Percentiles rank a stretch among this genome's conserved stretches.
These are phyloP conservation scores for Actinernus sp. DNA, from an alignment of 92 coral and sea anemone genomes.

Conservation along the genomic window DNA sequence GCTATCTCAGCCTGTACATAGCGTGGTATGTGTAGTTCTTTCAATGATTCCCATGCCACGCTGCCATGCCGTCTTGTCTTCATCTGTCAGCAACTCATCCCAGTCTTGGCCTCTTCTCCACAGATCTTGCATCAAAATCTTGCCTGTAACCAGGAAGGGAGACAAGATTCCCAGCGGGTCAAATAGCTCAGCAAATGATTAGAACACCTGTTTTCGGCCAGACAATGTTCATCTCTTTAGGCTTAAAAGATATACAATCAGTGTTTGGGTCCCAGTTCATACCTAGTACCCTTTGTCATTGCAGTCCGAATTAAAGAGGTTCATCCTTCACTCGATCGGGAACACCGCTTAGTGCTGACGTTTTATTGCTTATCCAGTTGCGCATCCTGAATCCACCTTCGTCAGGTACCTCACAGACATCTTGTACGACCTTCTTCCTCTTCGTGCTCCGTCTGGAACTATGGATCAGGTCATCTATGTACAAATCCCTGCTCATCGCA, in stretches of 20 bases:
- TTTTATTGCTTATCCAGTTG: slow-evolving; percentile 8
- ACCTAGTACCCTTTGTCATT: background rate
- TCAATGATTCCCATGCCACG: background rate
- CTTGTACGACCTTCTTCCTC: slow-evolving; percentile 1
- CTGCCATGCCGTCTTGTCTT: background rate
- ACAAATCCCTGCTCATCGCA: too few relatives aligned
- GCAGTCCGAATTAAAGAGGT: background rate
- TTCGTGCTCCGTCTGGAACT: background rate
- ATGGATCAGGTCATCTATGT: too few relatives aligned
- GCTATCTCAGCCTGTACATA: too few relatives aligned
- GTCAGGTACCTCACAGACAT: slow-evolving; percentile 12
- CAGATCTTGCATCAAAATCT: slow-evolving; percentile 14
- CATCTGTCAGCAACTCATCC: slow-evolving; percentile 5
- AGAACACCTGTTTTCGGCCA: slow-evolving; percentile 17
- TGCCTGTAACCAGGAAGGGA: slow-evolving; percentile 7
- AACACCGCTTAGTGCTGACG: background rate
- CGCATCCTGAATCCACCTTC: slow-evolving; percentile 8
- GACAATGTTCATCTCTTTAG: background rate
- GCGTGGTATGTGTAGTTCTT: background rate
- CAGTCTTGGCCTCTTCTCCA: slow-evolving; percentile 9
- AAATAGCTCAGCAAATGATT: slow-evolving; percentile 2
- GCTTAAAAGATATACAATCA: slow-evolving; percentile 13
- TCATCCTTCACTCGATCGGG: slow-evolving; percentile 4
- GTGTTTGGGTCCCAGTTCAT: slow-evolving; percentile 8
- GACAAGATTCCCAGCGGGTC: slow-evolving; percentile 12